A percentile compares a stretch with the other conserved stretches of the same genome.
Conservation (phyloP, 2,113 vertebrate species). For the Catharus minimus region DNA sequence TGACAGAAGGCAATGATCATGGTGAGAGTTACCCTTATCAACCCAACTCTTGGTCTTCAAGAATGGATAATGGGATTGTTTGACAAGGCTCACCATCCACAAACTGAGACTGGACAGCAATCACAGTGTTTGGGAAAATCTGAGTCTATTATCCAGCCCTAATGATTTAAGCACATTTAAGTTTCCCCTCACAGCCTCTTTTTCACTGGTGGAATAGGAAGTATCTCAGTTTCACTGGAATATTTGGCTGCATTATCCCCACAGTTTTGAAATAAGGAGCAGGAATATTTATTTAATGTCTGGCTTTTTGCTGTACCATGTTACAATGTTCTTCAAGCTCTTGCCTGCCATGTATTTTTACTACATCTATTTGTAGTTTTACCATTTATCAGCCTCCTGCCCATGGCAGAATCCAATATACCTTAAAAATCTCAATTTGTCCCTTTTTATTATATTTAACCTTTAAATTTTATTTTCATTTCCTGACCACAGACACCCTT, state of each 20-base stretch:
- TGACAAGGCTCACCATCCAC: neutral
- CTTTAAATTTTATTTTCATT: neutral
- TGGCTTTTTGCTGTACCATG: neutral
- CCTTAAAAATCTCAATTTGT: neutral
- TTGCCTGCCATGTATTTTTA: neutral
- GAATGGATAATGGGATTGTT: neutral
- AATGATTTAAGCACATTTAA: conserved; percentile 32
- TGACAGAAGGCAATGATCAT: neutral
- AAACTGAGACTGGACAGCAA: neutral
- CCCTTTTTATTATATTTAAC: neutral
- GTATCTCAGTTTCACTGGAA: neutral
- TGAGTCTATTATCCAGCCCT: neutral
- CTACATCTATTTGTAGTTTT: neutral
- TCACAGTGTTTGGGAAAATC: neutral
- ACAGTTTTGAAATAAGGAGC: neutral
- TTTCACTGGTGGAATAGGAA: neutral
- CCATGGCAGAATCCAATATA: neutral
- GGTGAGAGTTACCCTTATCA: neutral
- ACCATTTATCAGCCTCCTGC: neutral
- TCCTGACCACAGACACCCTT: neutral
- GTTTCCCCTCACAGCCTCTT: neutral
- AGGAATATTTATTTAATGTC: neutral
- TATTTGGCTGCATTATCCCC: neutral
- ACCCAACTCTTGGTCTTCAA: accelerated
- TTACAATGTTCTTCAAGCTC: neutral